These are phyloP conservation scores for Bemisia tabaci DNA, from an alignment of 1,140 invertebrate genomes.

Conservation along the genomic window DNA sequence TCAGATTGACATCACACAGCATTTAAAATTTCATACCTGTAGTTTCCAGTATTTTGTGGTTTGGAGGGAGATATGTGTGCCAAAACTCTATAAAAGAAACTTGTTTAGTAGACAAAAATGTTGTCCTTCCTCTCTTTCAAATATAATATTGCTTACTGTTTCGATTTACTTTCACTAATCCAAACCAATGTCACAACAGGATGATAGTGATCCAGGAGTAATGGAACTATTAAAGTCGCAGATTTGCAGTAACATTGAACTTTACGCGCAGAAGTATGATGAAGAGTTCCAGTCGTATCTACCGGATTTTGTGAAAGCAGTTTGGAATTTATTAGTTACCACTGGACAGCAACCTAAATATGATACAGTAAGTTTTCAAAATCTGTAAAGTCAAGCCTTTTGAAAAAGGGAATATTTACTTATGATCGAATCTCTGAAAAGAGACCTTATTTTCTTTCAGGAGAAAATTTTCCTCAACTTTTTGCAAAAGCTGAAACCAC, in stretches of 20 bases:
- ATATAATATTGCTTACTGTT: constrained; percentile 15
- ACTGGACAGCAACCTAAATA: constrained; percentile 79
- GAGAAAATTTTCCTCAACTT: too few relatives aligned
- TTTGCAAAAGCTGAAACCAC: too few relatives aligned
- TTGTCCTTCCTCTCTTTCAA: too few relatives aligned
- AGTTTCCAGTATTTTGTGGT: not conserved
- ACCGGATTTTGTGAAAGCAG: constrained; percentile 75
- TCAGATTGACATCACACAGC: not conserved
- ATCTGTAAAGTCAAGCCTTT: too few relatives aligned
- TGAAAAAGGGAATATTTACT: too few relatives aligned
- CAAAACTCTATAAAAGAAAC: too few relatives aligned
- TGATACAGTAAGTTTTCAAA: constrained; percentile 62
- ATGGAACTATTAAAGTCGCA: constrained; percentile 86
- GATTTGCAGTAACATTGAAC: constrained; percentile 85
- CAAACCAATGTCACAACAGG: too few relatives aligned
- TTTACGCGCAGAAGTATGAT: constrained; percentile 96
- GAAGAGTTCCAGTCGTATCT: constrained; percentile 88
- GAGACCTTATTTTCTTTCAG: too few relatives aligned
- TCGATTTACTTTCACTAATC: constrained; percentile 26
- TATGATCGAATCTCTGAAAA: too few relatives aligned
- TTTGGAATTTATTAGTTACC: constrained; percentile 79
- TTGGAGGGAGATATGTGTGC: too few relatives aligned
- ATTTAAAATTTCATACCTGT: not conserved
- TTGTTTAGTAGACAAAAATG: too few relatives aligned
- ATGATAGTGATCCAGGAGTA: constrained; percentile 78